Evolutionary conservation across 2,888 invertebrate species (phyloP), one percentile per base, ranked within the genome.

Genomic region (Gandaritis pyraliata): DNA sequence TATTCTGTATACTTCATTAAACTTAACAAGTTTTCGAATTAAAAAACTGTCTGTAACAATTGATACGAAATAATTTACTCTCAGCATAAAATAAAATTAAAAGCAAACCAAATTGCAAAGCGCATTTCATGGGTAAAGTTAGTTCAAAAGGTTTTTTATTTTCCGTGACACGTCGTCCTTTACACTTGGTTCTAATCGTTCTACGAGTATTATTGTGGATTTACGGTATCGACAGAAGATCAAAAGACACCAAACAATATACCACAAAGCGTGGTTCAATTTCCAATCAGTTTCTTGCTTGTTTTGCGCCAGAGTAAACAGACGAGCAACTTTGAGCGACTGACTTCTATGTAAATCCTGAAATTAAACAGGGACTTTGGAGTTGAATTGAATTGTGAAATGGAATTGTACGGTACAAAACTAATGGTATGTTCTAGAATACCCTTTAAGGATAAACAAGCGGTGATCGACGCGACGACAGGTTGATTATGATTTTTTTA

Each of bases 261-360:
- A 33, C 47, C 33, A 56, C 51, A 53, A 61, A 56, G 56, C 57
- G 61, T 5, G 61, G 61, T 61, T 63, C 61, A 61, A 61, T 61
- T 53, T 65, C 59, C 64, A 69, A 66, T 69, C 63, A 61, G 64
- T 45, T 57, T 51, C 61, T 60, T 65, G 63, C 64, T 69, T 69
- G 69, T 66, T 69, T 69, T 65, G 63, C 47, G 51, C 51, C 41
- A 64, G 58, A 16, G 52, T 69, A 66, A 69, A 66, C 61, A 69
- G 63, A 66, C 58, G 46, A 38, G 45, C 53, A 50, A 56, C 55
- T 53, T 29, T 49, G 46, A 43, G 50, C 51, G 53, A 60, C 54
- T 29, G 43, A 36, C 49, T 33, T 43, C 10, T 8, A 33, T 33
- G 33, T 45, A 58, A 60, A 64, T 57, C 62, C 68, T 23, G 52